These are phyloP conservation scores for Zosterops lateralis DNA, from an alignment of 2,113 vertebrate genomes.

Conservation along the genomic window DNA sequence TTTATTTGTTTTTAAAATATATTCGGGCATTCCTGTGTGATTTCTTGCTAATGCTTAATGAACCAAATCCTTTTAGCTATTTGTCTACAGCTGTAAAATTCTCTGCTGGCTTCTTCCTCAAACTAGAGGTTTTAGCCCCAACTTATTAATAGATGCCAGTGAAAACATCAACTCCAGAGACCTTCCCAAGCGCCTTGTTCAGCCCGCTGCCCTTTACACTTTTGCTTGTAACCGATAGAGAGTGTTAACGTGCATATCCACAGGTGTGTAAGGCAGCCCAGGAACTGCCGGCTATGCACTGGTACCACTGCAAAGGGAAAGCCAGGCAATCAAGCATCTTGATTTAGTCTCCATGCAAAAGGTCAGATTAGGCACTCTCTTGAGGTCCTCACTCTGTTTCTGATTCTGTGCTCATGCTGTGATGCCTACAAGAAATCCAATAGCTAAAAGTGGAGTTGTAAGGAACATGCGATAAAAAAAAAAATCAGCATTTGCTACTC, in stretches of 20 bases:
- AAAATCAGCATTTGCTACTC: not conserved
- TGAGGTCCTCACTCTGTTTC: not conserved
- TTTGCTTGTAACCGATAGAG: not conserved
- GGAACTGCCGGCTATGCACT: not conserved
- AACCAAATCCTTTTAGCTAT: conserved; percentile 38
- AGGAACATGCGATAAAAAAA: not conserved
- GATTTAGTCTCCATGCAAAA: conserved; percentile 15
- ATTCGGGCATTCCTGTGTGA: conserved; percentile 7
- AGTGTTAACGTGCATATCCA: not conserved
- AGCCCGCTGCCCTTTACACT: not conserved
- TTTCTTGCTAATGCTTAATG: conserved; percentile 28
- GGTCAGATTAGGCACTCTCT: conserved; percentile 27
- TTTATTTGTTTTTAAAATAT: conserved; percentile 43
- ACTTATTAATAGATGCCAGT: conserved; percentile 6
- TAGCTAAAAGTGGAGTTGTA: not conserved
- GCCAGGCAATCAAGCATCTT: not conserved
- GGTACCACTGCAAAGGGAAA: not conserved
- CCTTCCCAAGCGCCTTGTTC: not conserved
- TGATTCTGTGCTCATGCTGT: not conserved
- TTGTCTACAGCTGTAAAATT: conserved; percentile 30
- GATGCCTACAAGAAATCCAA: not conserved
- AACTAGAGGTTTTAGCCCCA: conserved; percentile 27
- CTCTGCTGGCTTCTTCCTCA: conserved; percentile 27
- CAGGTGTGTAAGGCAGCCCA: not conserved
- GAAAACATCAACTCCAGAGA: not conserved